A percentile compares a stretch with the other conserved stretches of the same genome.
phyloP scores from a whole-genome alignment of 2,888 invertebrate genomes.

The Leptinotarsa rubiginosa region DNA sequence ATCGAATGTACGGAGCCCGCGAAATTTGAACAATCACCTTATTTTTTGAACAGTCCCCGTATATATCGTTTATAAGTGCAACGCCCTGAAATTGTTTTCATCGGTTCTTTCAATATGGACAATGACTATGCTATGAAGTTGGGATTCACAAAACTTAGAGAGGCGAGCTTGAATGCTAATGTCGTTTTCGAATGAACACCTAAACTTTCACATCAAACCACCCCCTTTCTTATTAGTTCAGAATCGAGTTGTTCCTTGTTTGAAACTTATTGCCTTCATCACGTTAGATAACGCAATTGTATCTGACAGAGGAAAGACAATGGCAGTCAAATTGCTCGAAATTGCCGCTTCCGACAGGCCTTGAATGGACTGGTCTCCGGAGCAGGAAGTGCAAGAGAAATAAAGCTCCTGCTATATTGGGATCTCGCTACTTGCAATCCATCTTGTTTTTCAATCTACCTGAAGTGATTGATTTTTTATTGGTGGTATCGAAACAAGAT shows the following conservation, averaged over 20 bases:
- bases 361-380: not conserved
- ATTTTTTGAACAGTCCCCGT: too few species aligned
- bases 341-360: constrained; percentile 3
- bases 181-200: not conserved
- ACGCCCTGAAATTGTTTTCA: too few species aligned
- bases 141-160: not conserved
- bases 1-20: too few species aligned
- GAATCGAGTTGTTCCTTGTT: not conserved
- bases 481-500: constrained; percentile 1
- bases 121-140: not conserved
- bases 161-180: not conserved
- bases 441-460: constrained; percentile 22
- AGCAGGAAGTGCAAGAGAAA: constrained; percentile 8
- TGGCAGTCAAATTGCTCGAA: constrained; percentile 6
- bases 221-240: not conserved
- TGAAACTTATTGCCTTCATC: not conserved
- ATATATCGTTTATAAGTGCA: too few species aligned
- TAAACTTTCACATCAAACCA: not conserved
- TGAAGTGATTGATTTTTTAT: constrained; percentile 23
- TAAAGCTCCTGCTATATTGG: constrained; percentile 14
- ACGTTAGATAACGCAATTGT: not conserved
- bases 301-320: constrained; percentile 2
- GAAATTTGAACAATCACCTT: too few species aligned
- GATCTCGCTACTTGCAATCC: constrained; percentile 13
- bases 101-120: too few species aligned